Evolutionary conservation across 2,113 vertebrate species (phyloP), one percentile per base, ranked within the genome.

Genomic region (Aldabrachelys gigantea): DNA sequence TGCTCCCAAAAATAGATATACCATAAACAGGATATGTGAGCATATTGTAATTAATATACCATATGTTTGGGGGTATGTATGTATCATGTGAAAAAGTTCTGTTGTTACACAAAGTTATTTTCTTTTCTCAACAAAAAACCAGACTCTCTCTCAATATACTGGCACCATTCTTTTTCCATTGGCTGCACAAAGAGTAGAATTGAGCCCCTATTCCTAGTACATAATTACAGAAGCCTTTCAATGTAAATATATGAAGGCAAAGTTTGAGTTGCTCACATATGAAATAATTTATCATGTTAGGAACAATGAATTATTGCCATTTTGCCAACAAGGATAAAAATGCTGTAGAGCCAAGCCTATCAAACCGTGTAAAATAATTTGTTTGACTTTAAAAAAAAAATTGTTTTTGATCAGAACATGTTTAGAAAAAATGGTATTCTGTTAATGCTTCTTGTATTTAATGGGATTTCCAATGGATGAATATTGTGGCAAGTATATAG

Each of bases 71-170:
- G 19, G 38, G 44, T 41, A 62, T 72, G n/a, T 47, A 78, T 27
- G 41, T 47, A 25, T 41, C 8, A 17, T 35, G 49, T 78, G 16
- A 84, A 35, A 59, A 59, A 21, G 19, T 49, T 5, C 11, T 84
- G 69, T 54, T 52, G 78, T 17, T 38, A 17, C 29, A 38, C 5
- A 14, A 84, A 76, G 75, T 75, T 13, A 24, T 52, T 69, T 10
- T 14, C 59, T 7, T 17, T 22, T 4, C 1, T 0, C 24, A 14
- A 0, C 1, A 25, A 12, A 59, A 10, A 29, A n/a, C 2, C 3
- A 1, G 2, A 41, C 4, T 3, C 1, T 3, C 21, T 29, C 11
- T 2, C 6, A 0, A 1, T 4, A 5, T 27, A 3, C 0, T 0
- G 53, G 31, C 50, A 2, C 21, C 49, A 24, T 31, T 8, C 3